Percentiles rank a stretch among this genome's conserved stretches.
These are phyloP conservation scores for Passer montanus DNA, from an alignment of 2,113 vertebrate genomes.

Conservation along the genomic window DNA sequence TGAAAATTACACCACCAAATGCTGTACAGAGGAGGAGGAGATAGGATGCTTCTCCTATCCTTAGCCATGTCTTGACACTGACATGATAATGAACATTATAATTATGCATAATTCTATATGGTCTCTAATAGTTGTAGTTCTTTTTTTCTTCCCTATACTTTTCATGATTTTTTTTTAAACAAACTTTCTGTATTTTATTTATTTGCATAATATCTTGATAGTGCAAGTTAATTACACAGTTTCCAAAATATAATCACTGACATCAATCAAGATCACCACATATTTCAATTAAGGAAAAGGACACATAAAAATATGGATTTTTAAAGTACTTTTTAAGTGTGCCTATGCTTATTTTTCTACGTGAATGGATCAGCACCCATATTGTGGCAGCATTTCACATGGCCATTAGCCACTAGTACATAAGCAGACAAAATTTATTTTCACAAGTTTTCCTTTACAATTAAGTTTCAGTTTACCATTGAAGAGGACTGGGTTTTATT, in stretches of 20 bases:
- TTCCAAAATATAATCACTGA: not conserved
- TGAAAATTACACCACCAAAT: not conserved
- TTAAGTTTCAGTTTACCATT: not conserved
- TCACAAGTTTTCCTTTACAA: not conserved
- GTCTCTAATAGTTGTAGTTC: not conserved
- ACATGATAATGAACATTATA: not conserved
- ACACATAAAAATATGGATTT: not conserved
- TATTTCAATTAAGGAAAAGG: not conserved
- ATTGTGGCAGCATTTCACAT: not conserved
- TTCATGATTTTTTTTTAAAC: not conserved
- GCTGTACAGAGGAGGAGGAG: not conserved
- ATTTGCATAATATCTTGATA: not conserved
- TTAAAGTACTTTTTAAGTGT: not conserved
- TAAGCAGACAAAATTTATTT: not conserved
- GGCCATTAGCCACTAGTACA: not conserved
- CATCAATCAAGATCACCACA: not conserved
- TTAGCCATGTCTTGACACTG: not conserved
- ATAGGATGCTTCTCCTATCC: not conserved
- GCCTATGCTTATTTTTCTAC: not conserved
- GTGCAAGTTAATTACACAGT: not conserved
- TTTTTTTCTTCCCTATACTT: not conserved
- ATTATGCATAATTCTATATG: not conserved
- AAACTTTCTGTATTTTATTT: not conserved
- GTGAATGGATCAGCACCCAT: not conserved
- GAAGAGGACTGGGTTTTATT: not conserved